phyloP scores from a whole-genome alignment of 2,797 vertebrate genomes.

The Cygnus olor region DNA sequence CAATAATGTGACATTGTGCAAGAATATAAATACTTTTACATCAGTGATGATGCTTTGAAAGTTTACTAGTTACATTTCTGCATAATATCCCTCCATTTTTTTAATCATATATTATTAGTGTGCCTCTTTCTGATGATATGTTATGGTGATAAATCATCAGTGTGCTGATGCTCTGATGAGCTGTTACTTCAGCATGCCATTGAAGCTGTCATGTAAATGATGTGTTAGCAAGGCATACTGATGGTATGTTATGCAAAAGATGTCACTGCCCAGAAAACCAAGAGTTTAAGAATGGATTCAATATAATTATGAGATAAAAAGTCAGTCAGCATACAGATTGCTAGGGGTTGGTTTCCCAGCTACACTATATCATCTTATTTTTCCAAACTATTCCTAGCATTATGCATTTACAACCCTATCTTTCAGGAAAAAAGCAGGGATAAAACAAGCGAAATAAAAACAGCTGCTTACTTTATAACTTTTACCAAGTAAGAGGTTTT shows the following conservation, averaged over 20 bases:
- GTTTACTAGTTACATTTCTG: not conserved
- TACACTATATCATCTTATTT: not conserved
- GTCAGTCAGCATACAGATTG: not conserved
- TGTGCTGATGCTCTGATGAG: slow-evolving; percentile 50
- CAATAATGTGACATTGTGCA: not conserved
- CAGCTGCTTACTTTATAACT: not conserved
- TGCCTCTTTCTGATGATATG: slow-evolving; percentile 42
- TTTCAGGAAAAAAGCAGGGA: not conserved
- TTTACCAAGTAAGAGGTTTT: not conserved
- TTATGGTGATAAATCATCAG: slow-evolving; percentile 64
- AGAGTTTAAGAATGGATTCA: slow-evolving; percentile 52
- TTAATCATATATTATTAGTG: slow-evolving; percentile 47
- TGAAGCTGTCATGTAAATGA: slow-evolving; percentile 66
- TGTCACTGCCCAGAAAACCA: slow-evolving; percentile 54
- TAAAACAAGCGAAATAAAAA: not conserved
- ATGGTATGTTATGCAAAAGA: slow-evolving; percentile 47
- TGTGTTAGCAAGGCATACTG: slow-evolving; percentile 60
- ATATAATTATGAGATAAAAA: slow-evolving; percentile 57
- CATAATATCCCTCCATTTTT: not conserved
- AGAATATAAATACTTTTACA: not conserved
- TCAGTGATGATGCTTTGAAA: not conserved
- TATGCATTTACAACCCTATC: not conserved
- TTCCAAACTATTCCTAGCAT: not conserved
- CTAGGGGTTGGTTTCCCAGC: not conserved
- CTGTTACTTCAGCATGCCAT: slow-evolving; percentile 56